A percentile compares a stretch with the other conserved stretches of the same genome.
Conservation (phyloP, 2,797 vertebrate species). For the Leptodactylus fallax region DNA sequence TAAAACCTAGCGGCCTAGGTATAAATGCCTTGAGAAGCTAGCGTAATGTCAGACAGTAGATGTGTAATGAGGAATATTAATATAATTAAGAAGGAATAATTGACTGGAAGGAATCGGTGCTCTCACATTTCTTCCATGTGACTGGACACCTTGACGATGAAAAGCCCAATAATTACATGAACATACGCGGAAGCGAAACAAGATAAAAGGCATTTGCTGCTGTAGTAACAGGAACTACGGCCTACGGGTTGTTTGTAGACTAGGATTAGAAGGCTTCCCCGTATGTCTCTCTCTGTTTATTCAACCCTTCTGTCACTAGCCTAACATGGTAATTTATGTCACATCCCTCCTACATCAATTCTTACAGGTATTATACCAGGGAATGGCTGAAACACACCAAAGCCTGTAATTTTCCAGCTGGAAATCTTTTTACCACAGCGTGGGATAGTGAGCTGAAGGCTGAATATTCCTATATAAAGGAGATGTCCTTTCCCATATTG, state of each 20-base stretch:
- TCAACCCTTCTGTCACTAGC: constrained; percentile 45
- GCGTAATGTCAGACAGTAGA: background rate
- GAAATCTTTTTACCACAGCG: background rate
- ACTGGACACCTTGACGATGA: constrained; percentile 46
- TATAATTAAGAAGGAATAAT: constrained; percentile 31
- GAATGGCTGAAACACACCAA: constrained; percentile 1
- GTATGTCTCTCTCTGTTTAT: constrained; percentile 45
- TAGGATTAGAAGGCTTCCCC: constrained; percentile 51
- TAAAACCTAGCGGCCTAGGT: too few species aligned
- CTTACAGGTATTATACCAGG: constrained; percentile 11
- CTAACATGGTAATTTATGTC: constrained; percentile 33
- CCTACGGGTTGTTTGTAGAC: constrained; percentile 52
- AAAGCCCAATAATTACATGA: constrained; percentile 50
- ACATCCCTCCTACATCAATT: constrained; percentile 25
- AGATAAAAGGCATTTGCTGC: constrained; percentile 52
- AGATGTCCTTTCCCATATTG: background rate
- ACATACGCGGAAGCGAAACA: constrained; percentile 39
- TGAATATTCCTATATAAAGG: background rate
- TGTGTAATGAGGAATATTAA: constrained; percentile 10
- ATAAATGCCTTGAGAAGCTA: too few species aligned
- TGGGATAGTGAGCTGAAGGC: background rate
- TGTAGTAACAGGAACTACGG: constrained; percentile 53
- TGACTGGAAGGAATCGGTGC: constrained; percentile 6
- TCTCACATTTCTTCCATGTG: constrained; percentile 27
- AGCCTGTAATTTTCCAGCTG: constrained; percentile 5